These are phyloP conservation scores for Tricholaema leucomelas DNA, from an alignment of 2,113 vertebrate species.

Conservation along the genomic window DNA sequence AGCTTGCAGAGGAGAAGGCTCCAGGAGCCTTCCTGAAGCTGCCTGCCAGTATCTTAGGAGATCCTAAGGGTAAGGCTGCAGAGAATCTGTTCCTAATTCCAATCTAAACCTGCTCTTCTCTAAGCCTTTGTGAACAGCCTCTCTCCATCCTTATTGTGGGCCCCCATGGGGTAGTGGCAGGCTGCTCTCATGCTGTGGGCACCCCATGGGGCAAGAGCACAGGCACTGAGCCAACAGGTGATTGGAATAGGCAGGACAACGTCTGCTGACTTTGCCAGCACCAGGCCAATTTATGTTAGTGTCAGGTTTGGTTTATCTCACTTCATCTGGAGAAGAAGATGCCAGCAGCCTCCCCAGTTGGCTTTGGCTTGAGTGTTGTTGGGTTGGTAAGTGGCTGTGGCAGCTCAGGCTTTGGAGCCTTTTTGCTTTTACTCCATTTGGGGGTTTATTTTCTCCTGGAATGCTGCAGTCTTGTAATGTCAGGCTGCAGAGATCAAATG, in stretches of 20 bases:
- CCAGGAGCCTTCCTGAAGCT: too few relatives aligned
- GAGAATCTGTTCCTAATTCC: too few relatives aligned
- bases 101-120: too few relatives aligned
- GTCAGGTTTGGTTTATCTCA: not conserved
- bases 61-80: too few relatives aligned
- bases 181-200: too few relatives aligned
- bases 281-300: not conserved
- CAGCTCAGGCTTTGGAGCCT: not conserved
- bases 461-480: not conserved
- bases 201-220: not conserved
- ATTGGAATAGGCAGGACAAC: not conserved
- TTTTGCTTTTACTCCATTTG: too few relatives aligned
- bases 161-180: too few relatives aligned
- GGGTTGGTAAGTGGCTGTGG: not conserved
- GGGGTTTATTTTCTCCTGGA: not conserved
- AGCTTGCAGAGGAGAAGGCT: too few relatives aligned
- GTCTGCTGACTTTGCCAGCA: not conserved
- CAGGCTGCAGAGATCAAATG: not conserved
- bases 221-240: not conserved
- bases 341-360: not conserved
- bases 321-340: slow-evolving; percentile 17
- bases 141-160: too few relatives aligned
- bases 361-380: not conserved
- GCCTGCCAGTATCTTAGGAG: too few relatives aligned
- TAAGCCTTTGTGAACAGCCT: too few relatives aligned